Evolutionary conservation across 2,888 invertebrate genomes (phyloP), one percentile per base, ranked within the genome.

Genomic region (Pogonocherus hispidulus): DNA sequence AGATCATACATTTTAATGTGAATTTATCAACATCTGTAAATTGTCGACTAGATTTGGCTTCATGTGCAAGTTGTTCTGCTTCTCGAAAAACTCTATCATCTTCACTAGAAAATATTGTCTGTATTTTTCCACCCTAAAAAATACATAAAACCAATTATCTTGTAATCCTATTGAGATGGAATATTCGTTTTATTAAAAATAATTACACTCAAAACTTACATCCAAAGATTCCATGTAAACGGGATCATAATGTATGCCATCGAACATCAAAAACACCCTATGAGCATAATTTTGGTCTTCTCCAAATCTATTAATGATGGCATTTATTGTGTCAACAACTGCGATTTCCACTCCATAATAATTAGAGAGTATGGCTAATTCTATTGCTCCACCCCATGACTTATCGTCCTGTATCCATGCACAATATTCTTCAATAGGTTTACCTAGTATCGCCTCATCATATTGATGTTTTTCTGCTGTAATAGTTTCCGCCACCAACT

Each of bases 341-440:
- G 93, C 96, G 84, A 98, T 97, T 88, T 98, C 98, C 63, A 96
- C 86, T 18, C 93, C 93, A 84, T 95, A 97, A 85, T 93, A 93
- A 81, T 91, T 91, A 0, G 96, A 93, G 27, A 98, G 86, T 71
- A 98, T 93, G 4, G 97, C 91, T 27, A 98, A 88, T 87, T 98
- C 98, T 76, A 98, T 98, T 66, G 95, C 98, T 71, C 98, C 98
- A 70, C 98, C 98, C 98, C 98, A 98, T 0, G 95, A 93, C 76
- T 93, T 94, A 0, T 93, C 90, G 78, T 93, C 92, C 81, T 91
- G 89, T 73, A 98, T 98, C 98, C 98, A 98, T 1, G 89, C 87
- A 80, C 95, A 95, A 83, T 98, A 98, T 59, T 95, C 95, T 0
- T 87, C 84, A 80, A 95, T 94, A 0, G 94, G 92, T 86, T 92